Percentiles rank a stretch among this genome's conserved stretches.
phyloP scores from a whole-genome alignment of 2,113 vertebrate genomes.

The Cheilinus undulatus region DNA sequence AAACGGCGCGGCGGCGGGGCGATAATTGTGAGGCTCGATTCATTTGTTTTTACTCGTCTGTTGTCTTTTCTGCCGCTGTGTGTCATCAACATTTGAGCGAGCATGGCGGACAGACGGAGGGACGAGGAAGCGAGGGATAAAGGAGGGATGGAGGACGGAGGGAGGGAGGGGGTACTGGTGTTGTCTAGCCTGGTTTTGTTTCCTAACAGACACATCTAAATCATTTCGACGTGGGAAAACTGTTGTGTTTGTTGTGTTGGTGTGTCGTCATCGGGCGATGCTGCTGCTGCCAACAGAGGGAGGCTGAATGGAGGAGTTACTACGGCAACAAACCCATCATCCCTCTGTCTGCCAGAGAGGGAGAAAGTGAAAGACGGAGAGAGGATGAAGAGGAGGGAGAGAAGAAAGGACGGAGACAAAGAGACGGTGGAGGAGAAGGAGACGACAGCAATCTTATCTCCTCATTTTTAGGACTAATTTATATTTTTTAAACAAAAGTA shows the following conservation, averaged over 20 bases:
- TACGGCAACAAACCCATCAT: constrained; percentile 97
- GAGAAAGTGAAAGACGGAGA: constrained; percentile 48
- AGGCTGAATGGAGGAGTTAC: constrained; percentile 95
- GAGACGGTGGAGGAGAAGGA: constrained; percentile 22
- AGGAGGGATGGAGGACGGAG: constrained; percentile 4
- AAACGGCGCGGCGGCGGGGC: not conserved
- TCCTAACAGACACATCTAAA: constrained; percentile 94
- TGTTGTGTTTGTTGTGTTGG: constrained; percentile 92
- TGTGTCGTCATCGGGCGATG: constrained; percentile 92
- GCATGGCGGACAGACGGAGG: constrained; percentile 55
- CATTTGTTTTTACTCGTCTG: constrained; percentile 70
- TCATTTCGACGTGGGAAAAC: constrained; percentile 93
- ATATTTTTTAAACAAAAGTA: too few species aligned
- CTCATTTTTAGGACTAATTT: too few species aligned
- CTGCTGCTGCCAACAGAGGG: constrained; percentile 89
- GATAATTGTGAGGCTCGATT: constrained; percentile 60
- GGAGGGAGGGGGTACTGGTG: constrained; percentile 19
- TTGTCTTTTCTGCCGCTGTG: constrained; percentile 61
- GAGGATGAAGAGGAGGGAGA: constrained; percentile 46
- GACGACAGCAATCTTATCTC: too few species aligned
- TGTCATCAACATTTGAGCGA: constrained; percentile 66
- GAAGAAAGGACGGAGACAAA: constrained; percentile 47
- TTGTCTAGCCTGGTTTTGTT: constrained; percentile 88
- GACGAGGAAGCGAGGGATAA: constrained; percentile 33
- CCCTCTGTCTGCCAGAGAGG: constrained; percentile 84